phyloP scores from a whole-genome alignment of 2,113 vertebrate species.

The Podocnemis expansa region DNA sequence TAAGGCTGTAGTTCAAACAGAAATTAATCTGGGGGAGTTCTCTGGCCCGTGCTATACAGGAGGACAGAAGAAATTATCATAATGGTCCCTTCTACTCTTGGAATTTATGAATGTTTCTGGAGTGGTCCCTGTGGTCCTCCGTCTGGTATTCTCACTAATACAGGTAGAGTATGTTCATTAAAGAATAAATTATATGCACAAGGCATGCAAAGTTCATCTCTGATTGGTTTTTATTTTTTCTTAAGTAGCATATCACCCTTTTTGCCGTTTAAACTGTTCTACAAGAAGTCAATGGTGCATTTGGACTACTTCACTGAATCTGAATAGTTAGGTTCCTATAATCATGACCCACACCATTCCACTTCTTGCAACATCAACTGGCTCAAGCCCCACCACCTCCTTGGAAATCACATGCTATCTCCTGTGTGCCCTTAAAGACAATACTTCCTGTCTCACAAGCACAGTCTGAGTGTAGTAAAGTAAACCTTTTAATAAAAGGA shows the following conservation, averaged over 20 bases:
- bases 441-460: no score
- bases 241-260: background rate
- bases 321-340: background rate
- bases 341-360: accelerated
- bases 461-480: no score
- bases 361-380: background rate
- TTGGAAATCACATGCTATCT: no score
- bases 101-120: background rate
- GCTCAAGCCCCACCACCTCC: no score
- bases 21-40: background rate
- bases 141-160: background rate
- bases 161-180: accelerated
- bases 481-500: no score
- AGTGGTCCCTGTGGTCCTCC: background rate
- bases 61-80: background rate
- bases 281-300: background rate
- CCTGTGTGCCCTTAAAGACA: no score
- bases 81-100: no score
- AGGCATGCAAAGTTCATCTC: background rate
- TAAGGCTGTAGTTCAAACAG: background rate
- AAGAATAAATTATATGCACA: background rate
- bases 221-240: background rate
- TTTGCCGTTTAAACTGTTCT: background rate
- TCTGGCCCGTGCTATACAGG: background rate
- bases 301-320: background rate